phyloP scores from a whole-genome alignment of 2,888 invertebrate species.

The Ypsolopha sequella region DNA sequence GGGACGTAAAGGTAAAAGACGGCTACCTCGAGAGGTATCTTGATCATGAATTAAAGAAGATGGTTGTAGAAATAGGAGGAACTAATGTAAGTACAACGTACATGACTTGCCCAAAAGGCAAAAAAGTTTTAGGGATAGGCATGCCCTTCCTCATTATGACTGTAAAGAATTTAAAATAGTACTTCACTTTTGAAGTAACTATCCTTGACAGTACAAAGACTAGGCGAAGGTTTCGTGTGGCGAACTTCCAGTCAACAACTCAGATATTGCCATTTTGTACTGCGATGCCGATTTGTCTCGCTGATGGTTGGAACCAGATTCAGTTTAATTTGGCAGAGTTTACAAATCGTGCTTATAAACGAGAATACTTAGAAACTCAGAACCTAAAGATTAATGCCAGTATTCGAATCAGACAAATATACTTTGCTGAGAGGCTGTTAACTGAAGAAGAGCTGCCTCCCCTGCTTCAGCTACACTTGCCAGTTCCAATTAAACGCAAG shows the following conservation, averaged over 20 bases:
- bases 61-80: constrained; percentile 95
- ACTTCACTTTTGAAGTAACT: constrained; percentile 95
- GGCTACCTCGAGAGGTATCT: constrained; percentile 94
- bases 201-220: constrained; percentile 90
- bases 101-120: constrained; percentile 93
- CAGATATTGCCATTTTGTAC: constrained; percentile 85
- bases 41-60: constrained; percentile 95
- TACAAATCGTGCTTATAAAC: constrained; percentile 94
- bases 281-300: constrained; percentile 95
- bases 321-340: constrained; percentile 98
- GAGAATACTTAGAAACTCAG: constrained; percentile 91
- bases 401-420: constrained; percentile 92
- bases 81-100: constrained; percentile 96
- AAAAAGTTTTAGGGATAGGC: constrained; percentile 91
- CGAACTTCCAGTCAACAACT: constrained; percentile 92
- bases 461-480: constrained; percentile 88
- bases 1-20: constrained; percentile 80
- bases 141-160: constrained; percentile 96
- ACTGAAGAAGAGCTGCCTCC: constrained; percentile 91
- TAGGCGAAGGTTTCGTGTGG: constrained; percentile 91
- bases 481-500: constrained; percentile 45
- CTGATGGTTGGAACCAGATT: constrained; percentile 90
- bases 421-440: constrained; percentile 90
- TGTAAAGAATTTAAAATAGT: constrained; percentile 97
- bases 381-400: constrained; percentile 97